phyloP scores from a whole-genome alignment of 2,888 invertebrate species.

The Octodonta nipae region DNA sequence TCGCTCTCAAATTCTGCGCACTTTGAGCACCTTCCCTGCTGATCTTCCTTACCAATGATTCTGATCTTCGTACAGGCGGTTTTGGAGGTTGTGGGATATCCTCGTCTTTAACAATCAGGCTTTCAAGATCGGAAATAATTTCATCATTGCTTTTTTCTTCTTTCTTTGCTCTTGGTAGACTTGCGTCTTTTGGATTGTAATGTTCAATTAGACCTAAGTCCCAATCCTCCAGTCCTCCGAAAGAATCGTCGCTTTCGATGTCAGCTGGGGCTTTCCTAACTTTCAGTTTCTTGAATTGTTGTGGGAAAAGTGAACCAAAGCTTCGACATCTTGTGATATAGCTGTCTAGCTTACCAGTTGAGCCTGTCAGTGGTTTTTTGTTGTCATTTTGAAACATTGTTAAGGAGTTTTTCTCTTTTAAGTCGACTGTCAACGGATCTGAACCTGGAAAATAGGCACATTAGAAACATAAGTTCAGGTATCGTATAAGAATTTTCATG shows the following conservation, averaged over 20 bases:
- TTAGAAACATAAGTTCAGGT: no score
- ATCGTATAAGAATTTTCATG: no score
- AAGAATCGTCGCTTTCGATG: conserved; percentile 37
- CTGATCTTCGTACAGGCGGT: conserved; percentile 25
- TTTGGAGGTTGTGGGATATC: conserved; percentile 21
- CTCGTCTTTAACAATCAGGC: conserved; percentile 25
- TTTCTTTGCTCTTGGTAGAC: conserved; percentile 30
- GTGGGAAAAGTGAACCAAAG: conserved; percentile 36
- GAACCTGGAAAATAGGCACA: conserved; percentile 7
- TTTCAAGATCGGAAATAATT: conserved; percentile 27
- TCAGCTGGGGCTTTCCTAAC: conserved; percentile 27
- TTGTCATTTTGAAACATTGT: conserved; percentile 9
- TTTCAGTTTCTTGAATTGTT: conserved; percentile 32
- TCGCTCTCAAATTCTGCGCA: not conserved
- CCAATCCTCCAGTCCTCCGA: conserved; percentile 40
- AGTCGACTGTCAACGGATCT: conserved; percentile 13
- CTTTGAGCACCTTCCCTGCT: conserved; percentile 19
- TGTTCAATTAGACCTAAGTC: conserved; percentile 37
- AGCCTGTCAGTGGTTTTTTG: conserved; percentile 23
- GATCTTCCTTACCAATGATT: conserved; percentile 28
- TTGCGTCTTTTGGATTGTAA: conserved; percentile 34
- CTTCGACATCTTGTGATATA: conserved; percentile 37
- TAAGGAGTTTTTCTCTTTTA: conserved; percentile 20
- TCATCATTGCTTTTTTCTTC: conserved; percentile 17
- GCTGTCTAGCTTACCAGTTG: conserved; percentile 32